A percentile compares a stretch with the other conserved stretches of the same genome.
Conservation (phyloP, 2,888 invertebrate genomes). For the Bombyx huttoni region DNA sequence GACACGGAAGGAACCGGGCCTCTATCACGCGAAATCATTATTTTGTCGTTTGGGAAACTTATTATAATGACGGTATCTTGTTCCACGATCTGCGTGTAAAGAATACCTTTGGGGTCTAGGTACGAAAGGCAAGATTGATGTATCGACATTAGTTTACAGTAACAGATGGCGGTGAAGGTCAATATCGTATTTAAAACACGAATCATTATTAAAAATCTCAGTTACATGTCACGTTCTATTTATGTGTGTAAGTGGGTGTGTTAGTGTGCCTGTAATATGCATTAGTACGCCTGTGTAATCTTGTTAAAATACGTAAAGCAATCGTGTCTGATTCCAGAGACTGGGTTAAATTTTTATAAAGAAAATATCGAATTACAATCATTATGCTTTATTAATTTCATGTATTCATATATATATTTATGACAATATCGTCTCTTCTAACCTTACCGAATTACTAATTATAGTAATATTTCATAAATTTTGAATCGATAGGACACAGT, state of each 20-base stretch:
- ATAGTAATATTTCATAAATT: conserved; percentile 69
- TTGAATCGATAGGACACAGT: conserved; percentile 70
- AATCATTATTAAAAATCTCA: too few relatives aligned
- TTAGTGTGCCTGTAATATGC: too few relatives aligned
- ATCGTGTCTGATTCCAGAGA: background rate
- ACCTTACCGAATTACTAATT: conserved; percentile 72
- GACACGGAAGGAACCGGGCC: conserved; percentile 61
- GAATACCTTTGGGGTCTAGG: conserved; percentile 25
- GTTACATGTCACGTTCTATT: too few relatives aligned
- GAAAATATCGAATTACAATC: conserved; percentile 64
- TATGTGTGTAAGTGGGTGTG: too few relatives aligned
- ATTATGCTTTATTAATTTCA: conserved; percentile 75
- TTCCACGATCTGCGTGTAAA: conserved; percentile 26
- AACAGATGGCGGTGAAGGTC: background rate
- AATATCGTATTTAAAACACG: too few relatives aligned
- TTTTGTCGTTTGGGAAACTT: conserved; percentile 62
- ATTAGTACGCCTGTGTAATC: too few relatives aligned
- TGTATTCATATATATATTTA: conserved; percentile 75
- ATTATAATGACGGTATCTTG: conserved; percentile 47
- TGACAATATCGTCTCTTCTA: conserved; percentile 75
- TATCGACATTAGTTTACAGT: conserved; percentile 5
- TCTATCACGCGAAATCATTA: conserved; percentile 68
- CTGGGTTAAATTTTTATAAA: conserved; percentile 11
- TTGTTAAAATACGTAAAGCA: too few relatives aligned
- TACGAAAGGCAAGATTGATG: conserved; percentile 11